Evolutionary conservation across 2,113 vertebrate genomes (phyloP), one percentile per base, ranked within the genome.

Genomic region (Eurystomus gularis): DNA sequence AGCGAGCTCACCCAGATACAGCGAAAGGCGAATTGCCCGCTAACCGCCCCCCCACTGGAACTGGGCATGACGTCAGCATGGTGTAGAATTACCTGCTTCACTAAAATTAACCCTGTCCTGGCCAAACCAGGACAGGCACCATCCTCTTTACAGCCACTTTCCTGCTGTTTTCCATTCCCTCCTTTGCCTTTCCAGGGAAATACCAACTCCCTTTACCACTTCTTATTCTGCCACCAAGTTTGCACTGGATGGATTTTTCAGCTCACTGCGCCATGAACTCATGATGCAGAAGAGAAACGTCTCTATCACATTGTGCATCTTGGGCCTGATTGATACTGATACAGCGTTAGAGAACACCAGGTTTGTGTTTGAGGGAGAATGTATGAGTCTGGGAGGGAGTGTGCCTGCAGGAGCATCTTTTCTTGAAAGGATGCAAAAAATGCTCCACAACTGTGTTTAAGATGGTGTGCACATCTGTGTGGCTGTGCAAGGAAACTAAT

Each of bases 201-300:
- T 98, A 35, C 57, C 97, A 55, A 95, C 93, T 42, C 98, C 98
- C 23, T 98, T 98, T 64, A 97, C 97, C 33, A 96, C 97, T 23
- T 98, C 98, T 3, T 99, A 99, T 48, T 88, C 97, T 5, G 98
- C 98, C 55, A 98, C 99, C 68, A 99, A 99, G 96, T 98, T 98
- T 93, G 99, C 98, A 1, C 79, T 99, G 95, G 99, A 98, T 29
- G 98, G 99, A 23, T 99, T 99, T 97, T 99, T 99, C 25, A 92
- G 97, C 61, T 96, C 98, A 0, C 94, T 99, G 75, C 86, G 94
- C 54, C 98, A 98, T 12, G 99, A 99, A 80, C 97, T 99, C 87
- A 70, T 87, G 5, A 98, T 99, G 98, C 98, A 98, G 96, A 97
- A 90, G 25, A 98, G 97, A 87, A 98, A 98, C 1, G 94, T 99